A percentile compares a stretch with the other conserved stretches of the same genome.
phyloP scores from a whole-genome alignment of 1,140 invertebrate species.

The Helicoverpa armigera region DNA sequence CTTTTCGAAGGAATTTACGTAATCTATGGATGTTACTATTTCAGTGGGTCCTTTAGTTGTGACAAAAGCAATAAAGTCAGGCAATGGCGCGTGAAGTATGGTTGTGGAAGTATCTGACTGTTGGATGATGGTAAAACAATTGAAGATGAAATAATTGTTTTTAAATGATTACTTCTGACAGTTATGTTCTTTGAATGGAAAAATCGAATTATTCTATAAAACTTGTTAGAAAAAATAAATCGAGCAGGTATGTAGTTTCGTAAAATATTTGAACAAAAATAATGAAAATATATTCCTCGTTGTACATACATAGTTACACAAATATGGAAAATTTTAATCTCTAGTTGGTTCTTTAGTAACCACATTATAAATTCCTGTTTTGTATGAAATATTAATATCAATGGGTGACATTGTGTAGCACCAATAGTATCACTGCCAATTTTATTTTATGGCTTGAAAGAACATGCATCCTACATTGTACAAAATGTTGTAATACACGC shows the following conservation, averaged over 20 bases:
- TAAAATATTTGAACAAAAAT: too few species aligned
- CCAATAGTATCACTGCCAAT: not conserved
- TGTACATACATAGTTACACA: too few species aligned
- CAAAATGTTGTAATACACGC: not conserved
- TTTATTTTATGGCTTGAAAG: not conserved
- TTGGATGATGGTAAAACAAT: not conserved
- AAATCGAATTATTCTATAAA: too few species aligned
- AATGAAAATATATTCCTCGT: too few species aligned
- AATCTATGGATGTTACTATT: slow-evolving; percentile 4
- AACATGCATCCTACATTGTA: not conserved
- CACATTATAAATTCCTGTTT: not conserved
- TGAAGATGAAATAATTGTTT: slow-evolving; percentile 2
- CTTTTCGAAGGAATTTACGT: slow-evolving; percentile 30
- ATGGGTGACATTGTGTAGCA: too few species aligned
- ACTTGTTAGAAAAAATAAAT: too few species aligned
- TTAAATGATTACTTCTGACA: not conserved
- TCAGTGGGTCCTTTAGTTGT: slow-evolving; percentile 31
- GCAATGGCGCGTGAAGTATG: slow-evolving; percentile 33
- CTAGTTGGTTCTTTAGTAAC: not conserved
- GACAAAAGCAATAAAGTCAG: slow-evolving; percentile 37
- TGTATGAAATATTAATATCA: too few species aligned
- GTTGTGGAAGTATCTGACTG: slow-evolving; percentile 24
- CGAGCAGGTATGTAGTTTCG: too few species aligned
- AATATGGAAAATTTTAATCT: too few species aligned
- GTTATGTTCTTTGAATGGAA: too few species aligned